Base-by-base conservation (phyloP, 2,113 vertebrate genomes). In the Salvator merianae region DNA sequence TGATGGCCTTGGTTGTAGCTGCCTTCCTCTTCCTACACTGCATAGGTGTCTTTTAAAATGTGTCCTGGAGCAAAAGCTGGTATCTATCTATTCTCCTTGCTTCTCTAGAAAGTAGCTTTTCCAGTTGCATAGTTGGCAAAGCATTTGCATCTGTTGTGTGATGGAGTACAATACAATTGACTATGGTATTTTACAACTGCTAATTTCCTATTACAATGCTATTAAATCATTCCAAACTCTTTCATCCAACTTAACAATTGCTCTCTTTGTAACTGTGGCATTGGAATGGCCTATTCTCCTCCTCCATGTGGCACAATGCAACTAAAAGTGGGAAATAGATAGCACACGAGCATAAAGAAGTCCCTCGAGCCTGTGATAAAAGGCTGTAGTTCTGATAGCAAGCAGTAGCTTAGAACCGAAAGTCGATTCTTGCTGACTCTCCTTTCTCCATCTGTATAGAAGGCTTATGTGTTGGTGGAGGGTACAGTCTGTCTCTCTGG, bases 231-330 rank as follows among this genome's bases (percentile, higher is more conserved):
- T 84, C 66, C 47, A 85, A 93, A 74, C 5, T 8, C 0, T 86
- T 91, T 91, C 18, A 47, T 62, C 87, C 87, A 76, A 89, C 81
- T 77, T 50, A 82, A 83, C 85, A 86, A 81, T 80, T 43, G 86
- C 85, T 91, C 94, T 96, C 81, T 95, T 94, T 77, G 77, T 95
- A 95, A 96, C 94, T 95, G 94, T 95, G 94, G 79, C 89, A 84
- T 87, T 86, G 89, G 89, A 91, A 28, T 91, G 92, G 91, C 4
- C 24, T 89, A 88, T 89, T 92, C 80, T 86, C 79, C 89, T 90
- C 94, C 87, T 82, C 87, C 69, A 20, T 38, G 30, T 86, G 84
- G 80, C 90, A 73, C 77, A 84, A 50, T 0, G 18, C 88, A 90
- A 66, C 87, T 66, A 87, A 90, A 91, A 87, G 85, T 83, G 77